phyloP scores from a whole-genome alignment of 2,888 invertebrate genomes.

The Drosophila parthenogenetica region DNA sequence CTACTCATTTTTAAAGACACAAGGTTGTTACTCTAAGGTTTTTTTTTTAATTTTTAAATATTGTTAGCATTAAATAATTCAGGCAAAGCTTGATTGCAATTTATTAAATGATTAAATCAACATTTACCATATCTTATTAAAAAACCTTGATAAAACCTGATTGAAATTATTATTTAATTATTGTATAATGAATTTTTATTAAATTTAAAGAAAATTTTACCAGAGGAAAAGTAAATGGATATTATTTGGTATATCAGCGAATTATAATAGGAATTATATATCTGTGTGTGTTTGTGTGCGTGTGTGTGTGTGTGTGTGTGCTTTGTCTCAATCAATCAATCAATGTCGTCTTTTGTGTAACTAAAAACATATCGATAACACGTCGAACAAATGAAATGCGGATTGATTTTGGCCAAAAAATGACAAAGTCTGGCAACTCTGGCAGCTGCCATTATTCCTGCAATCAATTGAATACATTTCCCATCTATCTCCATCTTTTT shows the following conservation, averaged over 20 bases:
- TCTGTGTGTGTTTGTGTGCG: conserved; percentile 4
- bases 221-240: not conserved
- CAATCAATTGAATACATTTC: conserved; percentile 36
- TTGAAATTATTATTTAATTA: too few relatives aligned
- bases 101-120: too few relatives aligned
- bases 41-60: too few relatives aligned
- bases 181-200: conserved; percentile 13
- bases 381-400: conserved; percentile 30
- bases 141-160: too few relatives aligned
- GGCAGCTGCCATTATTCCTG: conserved; percentile 15
- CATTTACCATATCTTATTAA: too few relatives aligned
- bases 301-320: conserved; percentile 25
- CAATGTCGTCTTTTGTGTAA: conserved; percentile 51
- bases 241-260: conserved; percentile 9
- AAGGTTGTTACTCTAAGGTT: too few relatives aligned
- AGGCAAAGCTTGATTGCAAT: too few relatives aligned
- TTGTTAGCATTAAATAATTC: too few relatives aligned
- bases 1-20: too few relatives aligned
- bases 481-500: too few relatives aligned
- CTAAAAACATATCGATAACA: conserved; percentile 61
- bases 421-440: conserved; percentile 17
- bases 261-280: conserved; percentile 12
- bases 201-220: conserved; percentile 15
- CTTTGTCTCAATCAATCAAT: conserved; percentile 63
- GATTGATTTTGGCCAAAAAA: conserved; percentile 37